These are phyloP conservation scores for Hippocampus abdominalis DNA, from an alignment of 2,113 vertebrate genomes.

Conservation along the genomic window DNA sequence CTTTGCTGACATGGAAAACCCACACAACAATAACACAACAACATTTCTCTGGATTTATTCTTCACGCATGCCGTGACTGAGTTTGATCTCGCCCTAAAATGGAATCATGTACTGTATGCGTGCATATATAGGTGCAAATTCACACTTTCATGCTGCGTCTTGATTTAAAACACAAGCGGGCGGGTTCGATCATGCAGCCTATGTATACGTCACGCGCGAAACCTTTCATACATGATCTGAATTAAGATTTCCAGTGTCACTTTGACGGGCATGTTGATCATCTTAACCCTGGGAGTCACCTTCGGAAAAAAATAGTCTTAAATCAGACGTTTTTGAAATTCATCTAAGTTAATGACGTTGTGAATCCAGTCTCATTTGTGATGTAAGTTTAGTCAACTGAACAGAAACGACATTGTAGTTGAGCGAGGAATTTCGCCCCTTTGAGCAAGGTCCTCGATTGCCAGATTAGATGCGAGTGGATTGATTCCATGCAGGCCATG, in stretches of 20 bases:
- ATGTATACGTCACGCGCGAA: not conserved
- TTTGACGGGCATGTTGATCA: not conserved
- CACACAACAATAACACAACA: slow-evolving; percentile 18
- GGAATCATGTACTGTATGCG: not conserved
- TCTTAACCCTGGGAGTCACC: not conserved
- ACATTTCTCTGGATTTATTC: slow-evolving; percentile 6
- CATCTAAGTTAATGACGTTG: not conserved
- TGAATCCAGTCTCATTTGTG: not conserved
- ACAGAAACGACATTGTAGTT: not conserved
- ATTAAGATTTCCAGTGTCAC: not conserved
- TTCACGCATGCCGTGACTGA: slow-evolving; percentile 2
- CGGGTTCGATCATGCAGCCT: not conserved
- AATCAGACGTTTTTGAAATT: not conserved
- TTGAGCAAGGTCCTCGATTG: not conserved
- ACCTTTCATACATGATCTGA: not conserved
- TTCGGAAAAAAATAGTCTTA: not conserved
- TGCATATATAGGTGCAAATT: not conserved
- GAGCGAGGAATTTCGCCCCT: not conserved
- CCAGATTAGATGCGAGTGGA: not conserved
- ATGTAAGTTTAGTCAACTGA: not conserved
- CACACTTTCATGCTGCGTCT: not conserved
- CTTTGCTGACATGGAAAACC: slow-evolving; percentile 58
- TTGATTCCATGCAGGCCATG: not conserved
- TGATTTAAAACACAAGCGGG: not conserved
- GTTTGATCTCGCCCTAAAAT: not conserved